Conservation (phyloP, 2,113 vertebrate genomes). For the Myotis brandtii region DNA sequence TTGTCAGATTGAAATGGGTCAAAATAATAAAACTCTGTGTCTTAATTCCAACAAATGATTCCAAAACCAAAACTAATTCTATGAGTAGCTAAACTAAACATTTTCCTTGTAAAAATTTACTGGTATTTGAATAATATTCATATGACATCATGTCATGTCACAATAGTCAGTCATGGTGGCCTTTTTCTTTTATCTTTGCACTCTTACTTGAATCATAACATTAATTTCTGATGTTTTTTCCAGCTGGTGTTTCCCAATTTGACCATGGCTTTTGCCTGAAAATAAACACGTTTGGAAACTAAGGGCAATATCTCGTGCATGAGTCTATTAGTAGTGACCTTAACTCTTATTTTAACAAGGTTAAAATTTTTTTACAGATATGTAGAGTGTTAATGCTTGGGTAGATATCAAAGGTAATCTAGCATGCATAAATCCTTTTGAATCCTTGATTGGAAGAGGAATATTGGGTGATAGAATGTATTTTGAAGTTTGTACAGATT, state of each 20-base stretch:
- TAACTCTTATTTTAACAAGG: constrained; percentile 50
- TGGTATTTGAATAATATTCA: constrained; percentile 23
- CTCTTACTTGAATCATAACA: constrained; percentile 54
- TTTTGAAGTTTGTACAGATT: constrained; percentile 24
- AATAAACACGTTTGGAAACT: constrained; percentile 59
- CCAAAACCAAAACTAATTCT: constrained; percentile 31
- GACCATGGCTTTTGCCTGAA: constrained; percentile 40
- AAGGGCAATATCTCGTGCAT: constrained; percentile 27
- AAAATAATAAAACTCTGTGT: constrained; percentile 45
- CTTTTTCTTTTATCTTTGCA: constrained; percentile 65
- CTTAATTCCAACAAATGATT: constrained; percentile 30
- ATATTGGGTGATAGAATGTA: background rate
- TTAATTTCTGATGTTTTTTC: constrained; percentile 10
- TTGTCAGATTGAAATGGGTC: constrained; percentile 5
- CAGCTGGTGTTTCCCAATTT: constrained; percentile 46
- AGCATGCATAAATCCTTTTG: background rate
- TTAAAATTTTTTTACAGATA: background rate
- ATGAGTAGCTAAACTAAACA: constrained; percentile 47
- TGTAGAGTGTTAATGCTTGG: background rate
- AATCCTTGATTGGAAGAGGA: background rate
- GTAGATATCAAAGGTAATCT: background rate
- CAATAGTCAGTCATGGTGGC: constrained; percentile 48
- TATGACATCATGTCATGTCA: constrained; percentile 59
- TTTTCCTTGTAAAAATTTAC: constrained; percentile 42
- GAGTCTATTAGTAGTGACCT: background rate